Evolutionary conservation across 2,797 vertebrate species (phyloP).

Genomic region (Triplophysa yarkandensis): DNA sequence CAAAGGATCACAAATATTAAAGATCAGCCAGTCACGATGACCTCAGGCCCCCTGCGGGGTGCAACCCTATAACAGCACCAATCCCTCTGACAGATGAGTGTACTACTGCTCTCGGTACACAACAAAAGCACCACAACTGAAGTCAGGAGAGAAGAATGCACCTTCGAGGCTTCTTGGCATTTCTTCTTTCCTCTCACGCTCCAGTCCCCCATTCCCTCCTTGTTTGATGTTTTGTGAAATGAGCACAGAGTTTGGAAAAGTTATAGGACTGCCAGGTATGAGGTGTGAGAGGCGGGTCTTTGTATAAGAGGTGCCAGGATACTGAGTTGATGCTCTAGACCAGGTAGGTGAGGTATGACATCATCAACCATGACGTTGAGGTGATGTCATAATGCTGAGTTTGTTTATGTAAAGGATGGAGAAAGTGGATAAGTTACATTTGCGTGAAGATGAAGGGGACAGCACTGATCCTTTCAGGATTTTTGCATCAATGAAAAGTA

Average conservation of each 20-base stretch:
- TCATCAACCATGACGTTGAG: background rate
- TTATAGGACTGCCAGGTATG: conserved; percentile 58
- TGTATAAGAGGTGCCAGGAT: conserved; percentile 23
- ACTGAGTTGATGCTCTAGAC: conserved; percentile 46
- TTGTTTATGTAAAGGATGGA: background rate
- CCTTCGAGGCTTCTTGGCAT: conserved; percentile 49
- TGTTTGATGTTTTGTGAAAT: conserved; percentile 63
- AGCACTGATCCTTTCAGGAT: no score
- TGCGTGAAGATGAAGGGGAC: conserved; percentile 5
- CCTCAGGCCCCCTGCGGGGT: conserved; percentile 73
- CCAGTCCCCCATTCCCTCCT: conserved; percentile 28
- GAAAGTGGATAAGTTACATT: background rate
- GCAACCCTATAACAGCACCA: conserved; percentile 74
- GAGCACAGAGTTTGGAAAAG: conserved; percentile 62
- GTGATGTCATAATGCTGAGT: conserved; percentile 31
- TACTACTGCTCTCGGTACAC: conserved; percentile 58
- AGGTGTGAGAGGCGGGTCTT: conserved; percentile 33
- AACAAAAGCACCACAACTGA: conserved; percentile 72
- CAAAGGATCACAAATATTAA: conserved; percentile 65
- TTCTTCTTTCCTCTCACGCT: conserved; percentile 18
- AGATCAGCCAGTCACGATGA: conserved; percentile 68
- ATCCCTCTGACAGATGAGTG: conserved; percentile 70
- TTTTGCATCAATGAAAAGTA: no score
- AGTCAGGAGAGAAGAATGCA: conserved; percentile 62
- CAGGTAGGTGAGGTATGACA: conserved; percentile 34